These are phyloP conservation scores for Apamea crenata DNA, from an alignment of 2,888 invertebrate genomes.

Conservation along the genomic window DNA sequence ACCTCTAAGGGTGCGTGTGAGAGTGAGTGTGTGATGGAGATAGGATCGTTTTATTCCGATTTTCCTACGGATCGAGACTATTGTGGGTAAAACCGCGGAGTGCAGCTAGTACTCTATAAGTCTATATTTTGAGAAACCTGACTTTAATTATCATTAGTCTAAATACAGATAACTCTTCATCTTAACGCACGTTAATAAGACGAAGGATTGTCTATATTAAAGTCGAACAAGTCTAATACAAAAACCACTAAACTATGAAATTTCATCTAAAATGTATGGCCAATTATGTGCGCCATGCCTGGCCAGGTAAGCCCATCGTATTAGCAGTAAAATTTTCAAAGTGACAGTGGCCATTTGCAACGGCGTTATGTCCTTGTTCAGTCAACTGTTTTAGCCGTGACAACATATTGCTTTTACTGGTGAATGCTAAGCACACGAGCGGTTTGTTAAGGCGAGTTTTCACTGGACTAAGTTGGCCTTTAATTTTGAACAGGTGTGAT, in stretches of 20 bases:
- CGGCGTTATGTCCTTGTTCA: constrained; percentile 64
- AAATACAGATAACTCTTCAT: not conserved
- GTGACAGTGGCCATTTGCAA: constrained; percentile 59
- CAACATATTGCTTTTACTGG: constrained; percentile 72
- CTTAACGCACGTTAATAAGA: too few species aligned
- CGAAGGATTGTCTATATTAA: not conserved
- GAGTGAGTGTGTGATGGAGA: too few species aligned
- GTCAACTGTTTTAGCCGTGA: constrained; percentile 66
- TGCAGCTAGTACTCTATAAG: not conserved
- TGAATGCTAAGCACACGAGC: constrained; percentile 65
- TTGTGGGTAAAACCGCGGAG: too few species aligned
- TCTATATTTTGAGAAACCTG: not conserved
- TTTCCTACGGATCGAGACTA: too few species aligned
- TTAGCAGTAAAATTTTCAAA: constrained; percentile 63
- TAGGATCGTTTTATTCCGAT: too few species aligned
- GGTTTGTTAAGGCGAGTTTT: constrained; percentile 60
- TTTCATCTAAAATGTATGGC: constrained; percentile 28
- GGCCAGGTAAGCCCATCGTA: constrained; percentile 28
- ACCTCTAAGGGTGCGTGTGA: too few species aligned
- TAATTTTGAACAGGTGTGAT: not conserved
- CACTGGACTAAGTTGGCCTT: constrained; percentile 4
- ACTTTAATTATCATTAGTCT: not conserved
- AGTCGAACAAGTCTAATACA: not conserved
- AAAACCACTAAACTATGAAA: constrained; percentile 11
- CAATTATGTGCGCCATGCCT: constrained; percentile 43